Percentiles rank a stretch among this genome's conserved stretches.
These are phyloP conservation scores for Lissonota sp. DNA, from an alignment of 2,888 invertebrate genomes.

Conservation along the genomic window DNA sequence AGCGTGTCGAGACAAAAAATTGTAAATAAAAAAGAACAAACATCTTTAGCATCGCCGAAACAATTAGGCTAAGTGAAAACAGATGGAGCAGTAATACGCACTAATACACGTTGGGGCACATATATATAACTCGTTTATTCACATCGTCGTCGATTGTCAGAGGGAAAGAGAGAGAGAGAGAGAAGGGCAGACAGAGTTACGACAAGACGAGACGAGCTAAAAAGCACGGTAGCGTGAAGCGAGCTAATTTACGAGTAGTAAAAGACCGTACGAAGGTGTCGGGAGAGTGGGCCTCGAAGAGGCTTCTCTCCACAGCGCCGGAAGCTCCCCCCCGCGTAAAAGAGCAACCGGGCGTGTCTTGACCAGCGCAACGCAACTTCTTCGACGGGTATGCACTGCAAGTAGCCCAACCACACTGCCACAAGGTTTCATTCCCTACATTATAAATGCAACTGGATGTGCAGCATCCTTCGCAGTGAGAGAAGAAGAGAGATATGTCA, in stretches of 20 bases:
- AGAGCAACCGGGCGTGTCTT: conserved; percentile 80
- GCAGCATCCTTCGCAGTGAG: conserved; percentile 4
- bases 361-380: conserved; percentile 81
- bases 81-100: conserved; percentile 39
- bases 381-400: conserved; percentile 59
- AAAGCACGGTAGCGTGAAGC: conserved; percentile 64
- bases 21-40: neutral
- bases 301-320: conserved; percentile 73
- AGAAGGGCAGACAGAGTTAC: conserved; percentile 24
- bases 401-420: neutral
- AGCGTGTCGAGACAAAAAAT: neutral
- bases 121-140: conserved; percentile 35
- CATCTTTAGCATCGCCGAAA: conserved; percentile 12
- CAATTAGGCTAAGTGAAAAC: conserved; percentile 52
- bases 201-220: conserved; percentile 53
- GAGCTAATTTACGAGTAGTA: conserved; percentile 66
- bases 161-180: conserved; percentile 7
- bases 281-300: conserved; percentile 65
- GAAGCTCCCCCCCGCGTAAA: conserved; percentile 70
- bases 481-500: conserved; percentile 19
- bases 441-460: neutral
- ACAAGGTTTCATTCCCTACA: neutral
- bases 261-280: conserved; percentile 59
- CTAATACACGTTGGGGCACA: neutral
- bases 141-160: conserved; percentile 24